Evolutionary conservation across 2,113 vertebrate species (phyloP).

Genomic region (Aramus guarauna): DNA sequence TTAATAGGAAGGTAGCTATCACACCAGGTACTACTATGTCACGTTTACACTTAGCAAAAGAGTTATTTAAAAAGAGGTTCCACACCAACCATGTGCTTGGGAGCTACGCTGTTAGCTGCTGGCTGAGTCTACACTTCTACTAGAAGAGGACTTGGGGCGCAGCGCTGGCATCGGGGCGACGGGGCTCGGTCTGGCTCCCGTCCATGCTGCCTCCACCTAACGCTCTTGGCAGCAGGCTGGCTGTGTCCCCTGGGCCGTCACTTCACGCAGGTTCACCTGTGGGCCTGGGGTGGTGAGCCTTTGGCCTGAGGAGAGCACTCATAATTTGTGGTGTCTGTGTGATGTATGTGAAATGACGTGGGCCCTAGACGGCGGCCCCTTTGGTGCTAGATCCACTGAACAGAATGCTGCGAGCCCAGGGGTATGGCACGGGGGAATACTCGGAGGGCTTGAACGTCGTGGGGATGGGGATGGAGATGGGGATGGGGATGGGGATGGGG

Average conservation of each 20-base stretch:
- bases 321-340: not conserved
- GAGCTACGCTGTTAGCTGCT: not conserved
- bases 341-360: rapidly evolving
- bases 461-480: not conserved
- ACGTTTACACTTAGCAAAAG: not conserved
- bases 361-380: not conserved
- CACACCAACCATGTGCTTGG: not conserved
- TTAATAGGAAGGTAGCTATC: not conserved
- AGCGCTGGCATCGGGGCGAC: not conserved
- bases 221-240: not conserved
- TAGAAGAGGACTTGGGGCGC: not conserved
- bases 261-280: not conserved
- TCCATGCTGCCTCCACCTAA: rapidly evolving
- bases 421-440: not conserved
- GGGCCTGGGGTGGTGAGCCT: not conserved
- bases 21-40: not conserved
- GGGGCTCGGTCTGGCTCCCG: not conserved
- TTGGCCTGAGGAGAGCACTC: not conserved
- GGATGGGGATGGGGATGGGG: too few species aligned
- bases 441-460: not conserved
- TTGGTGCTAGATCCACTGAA: not conserved
- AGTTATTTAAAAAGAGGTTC: not conserved
- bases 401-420: not conserved
- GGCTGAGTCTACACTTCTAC: not conserved
- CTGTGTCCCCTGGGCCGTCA: not conserved